These are phyloP conservation scores for Plecotus auritus DNA, from an alignment of 2,113 vertebrate genomes.

Conservation along the genomic window DNA sequence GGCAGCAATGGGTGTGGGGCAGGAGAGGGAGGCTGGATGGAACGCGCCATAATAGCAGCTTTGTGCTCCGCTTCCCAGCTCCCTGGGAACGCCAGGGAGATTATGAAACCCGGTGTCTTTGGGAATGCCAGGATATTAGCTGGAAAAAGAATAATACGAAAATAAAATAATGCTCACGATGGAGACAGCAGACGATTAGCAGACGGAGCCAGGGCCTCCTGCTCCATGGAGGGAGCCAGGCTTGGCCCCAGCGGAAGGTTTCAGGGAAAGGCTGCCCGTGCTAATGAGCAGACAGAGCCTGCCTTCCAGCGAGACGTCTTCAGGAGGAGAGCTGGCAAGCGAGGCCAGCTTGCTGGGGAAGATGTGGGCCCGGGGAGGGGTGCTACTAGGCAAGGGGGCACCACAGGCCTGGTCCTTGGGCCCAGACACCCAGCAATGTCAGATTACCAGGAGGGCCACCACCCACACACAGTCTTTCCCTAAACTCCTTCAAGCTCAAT, in stretches of 20 bases:
- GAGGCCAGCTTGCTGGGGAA: background rate
- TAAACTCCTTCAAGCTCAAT: background rate
- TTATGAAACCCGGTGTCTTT: constrained; percentile 74
- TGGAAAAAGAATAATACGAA: constrained; percentile 74
- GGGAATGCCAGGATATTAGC: constrained; percentile 75
- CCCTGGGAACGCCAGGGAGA: constrained; percentile 74
- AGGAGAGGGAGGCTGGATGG: constrained; percentile 64
- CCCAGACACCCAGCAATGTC: background rate
- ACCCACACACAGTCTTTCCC: background rate
- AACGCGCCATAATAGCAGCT: constrained; percentile 72
- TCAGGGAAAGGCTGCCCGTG: constrained; percentile 66
- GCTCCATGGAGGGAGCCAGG: constrained; percentile 71
- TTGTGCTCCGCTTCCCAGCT: constrained; percentile 74
- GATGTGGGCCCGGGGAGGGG: background rate
- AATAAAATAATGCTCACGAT: constrained; percentile 67
- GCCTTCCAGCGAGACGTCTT: constrained; percentile 66
- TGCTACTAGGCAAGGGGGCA: background rate
- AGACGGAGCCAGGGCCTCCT: constrained; percentile 71
- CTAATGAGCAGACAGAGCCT: constrained; percentile 69
- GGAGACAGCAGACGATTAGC: constrained; percentile 69
- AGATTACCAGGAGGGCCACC: background rate
- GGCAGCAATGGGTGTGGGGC: constrained; percentile 63
- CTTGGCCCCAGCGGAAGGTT: constrained; percentile 66
- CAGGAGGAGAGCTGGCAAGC: constrained; percentile 58
- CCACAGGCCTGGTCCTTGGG: background rate